Conservation (phyloP, 2,113 vertebrate genomes). For the Scolopax mira region DNA sequence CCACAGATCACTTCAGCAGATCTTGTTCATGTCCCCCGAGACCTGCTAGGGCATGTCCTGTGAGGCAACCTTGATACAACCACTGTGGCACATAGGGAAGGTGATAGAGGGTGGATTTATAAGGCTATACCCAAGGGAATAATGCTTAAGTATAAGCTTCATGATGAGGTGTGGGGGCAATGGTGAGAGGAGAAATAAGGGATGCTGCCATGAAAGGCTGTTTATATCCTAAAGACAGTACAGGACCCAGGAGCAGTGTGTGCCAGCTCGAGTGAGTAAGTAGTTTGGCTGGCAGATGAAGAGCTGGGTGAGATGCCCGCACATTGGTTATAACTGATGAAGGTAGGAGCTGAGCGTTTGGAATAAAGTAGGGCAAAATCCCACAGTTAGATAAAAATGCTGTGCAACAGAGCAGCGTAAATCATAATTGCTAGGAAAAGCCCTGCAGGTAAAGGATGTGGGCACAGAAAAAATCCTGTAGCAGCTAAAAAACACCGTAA, state of each 20-base stretch:
- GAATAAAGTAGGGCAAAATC: conserved; percentile 26
- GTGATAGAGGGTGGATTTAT: neutral
- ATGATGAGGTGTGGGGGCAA: neutral
- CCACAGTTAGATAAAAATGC: conserved; percentile 14
- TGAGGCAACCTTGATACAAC: neutral
- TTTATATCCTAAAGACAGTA: neutral
- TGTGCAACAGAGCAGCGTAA: neutral
- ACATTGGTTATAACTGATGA: neutral
- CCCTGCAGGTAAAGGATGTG: conserved; percentile 42
- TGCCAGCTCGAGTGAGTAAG: neutral
- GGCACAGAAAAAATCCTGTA: neutral
- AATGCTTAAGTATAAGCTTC: neutral
- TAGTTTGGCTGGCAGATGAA: conserved; percentile 7
- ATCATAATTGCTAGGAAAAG: conserved; percentile 23
- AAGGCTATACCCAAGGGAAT: neutral
- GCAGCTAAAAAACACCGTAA: neutral
- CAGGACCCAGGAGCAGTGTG: neutral
- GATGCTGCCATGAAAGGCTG: neutral
- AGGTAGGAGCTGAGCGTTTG: neutral
- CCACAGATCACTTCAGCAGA: neutral
- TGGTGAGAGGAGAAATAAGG: neutral
- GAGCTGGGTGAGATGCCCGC: neutral
- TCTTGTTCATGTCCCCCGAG: neutral
- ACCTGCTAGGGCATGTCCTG: neutral
- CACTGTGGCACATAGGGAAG: neutral